Conservation (phyloP, 2,113 vertebrate genomes). For the Atlantisia rogersi region DNA sequence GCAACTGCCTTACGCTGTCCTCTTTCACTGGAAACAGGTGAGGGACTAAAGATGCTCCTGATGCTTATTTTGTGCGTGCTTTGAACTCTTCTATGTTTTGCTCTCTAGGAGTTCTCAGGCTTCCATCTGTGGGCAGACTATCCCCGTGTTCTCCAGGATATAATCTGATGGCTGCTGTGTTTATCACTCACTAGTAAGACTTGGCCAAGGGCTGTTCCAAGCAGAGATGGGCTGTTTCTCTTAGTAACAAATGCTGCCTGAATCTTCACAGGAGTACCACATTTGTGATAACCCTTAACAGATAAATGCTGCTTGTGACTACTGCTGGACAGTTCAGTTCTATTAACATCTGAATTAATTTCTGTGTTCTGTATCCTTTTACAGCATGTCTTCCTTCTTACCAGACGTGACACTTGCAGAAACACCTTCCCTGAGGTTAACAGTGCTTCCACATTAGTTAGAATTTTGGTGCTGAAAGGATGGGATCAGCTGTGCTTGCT, state of each 20-base stretch:
- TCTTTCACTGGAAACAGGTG: neutral
- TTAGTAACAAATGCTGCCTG: neutral
- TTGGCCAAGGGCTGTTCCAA: neutral
- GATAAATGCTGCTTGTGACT: neutral
- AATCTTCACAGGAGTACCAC: neutral
- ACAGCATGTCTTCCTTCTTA: neutral
- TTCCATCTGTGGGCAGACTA: neutral
- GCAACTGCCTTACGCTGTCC: neutral
- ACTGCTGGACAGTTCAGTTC: neutral
- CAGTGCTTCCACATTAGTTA: neutral
- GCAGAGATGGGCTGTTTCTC: neutral
- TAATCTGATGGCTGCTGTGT: neutral
- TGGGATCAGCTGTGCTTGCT: neutral
- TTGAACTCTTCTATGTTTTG: neutral
- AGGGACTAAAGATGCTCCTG: neutral
- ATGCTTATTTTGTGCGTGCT: neutral
- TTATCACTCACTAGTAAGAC: neutral
- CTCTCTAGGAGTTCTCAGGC: neutral
- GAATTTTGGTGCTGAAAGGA: neutral
- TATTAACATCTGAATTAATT: neutral
- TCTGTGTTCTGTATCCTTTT: neutral
- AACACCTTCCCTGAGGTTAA: neutral
- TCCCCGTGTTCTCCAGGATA: neutral
- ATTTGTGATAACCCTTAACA: neutral
- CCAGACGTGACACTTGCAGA: neutral